A percentile compares a stretch with the other conserved stretches of the same genome.
These are phyloP conservation scores for Sporophila hypoxantha DNA, from an alignment of 2,113 vertebrate genomes.

Conservation along the genomic window DNA sequence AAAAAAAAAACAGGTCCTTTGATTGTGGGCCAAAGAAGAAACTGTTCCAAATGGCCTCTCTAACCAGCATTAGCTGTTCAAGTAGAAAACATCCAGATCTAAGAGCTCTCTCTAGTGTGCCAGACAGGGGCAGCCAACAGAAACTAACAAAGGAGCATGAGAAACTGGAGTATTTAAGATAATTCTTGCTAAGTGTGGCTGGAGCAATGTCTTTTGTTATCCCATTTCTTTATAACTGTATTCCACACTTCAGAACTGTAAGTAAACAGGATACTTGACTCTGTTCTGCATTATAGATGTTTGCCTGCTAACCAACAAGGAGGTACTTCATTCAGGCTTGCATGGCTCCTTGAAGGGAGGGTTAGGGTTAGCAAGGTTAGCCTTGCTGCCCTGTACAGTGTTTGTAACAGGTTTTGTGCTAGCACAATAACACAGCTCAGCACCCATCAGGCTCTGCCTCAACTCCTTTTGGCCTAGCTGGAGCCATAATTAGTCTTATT, in stretches of 20 bases:
- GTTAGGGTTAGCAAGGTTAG: background rate
- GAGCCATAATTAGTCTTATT: background rate
- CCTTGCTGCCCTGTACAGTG: fast-evolving
- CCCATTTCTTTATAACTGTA: background rate
- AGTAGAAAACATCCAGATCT: background rate
- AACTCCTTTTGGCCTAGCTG: background rate
- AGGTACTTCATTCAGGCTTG: background rate
- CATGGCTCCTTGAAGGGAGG: fast-evolving
- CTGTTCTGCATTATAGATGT: background rate
- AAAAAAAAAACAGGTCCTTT: background rate
- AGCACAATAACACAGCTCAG: background rate
- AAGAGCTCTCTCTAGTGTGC: background rate
- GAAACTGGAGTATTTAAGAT: background rate
- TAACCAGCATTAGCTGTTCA: background rate
- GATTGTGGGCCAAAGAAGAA: slow-evolving; percentile 31
- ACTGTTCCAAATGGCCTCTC: slow-evolving; percentile 12
- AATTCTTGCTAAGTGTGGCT: background rate
- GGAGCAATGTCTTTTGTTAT: background rate
- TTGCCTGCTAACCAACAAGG: background rate
- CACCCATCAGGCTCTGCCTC: background rate
- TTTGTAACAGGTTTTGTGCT: background rate
- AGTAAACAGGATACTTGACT: background rate
- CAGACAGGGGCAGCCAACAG: background rate
- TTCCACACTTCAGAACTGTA: background rate
- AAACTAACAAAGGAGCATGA: background rate